phyloP scores from a whole-genome alignment of 2,888 invertebrate genomes.

The Drepanosiphum platanoidis region DNA sequence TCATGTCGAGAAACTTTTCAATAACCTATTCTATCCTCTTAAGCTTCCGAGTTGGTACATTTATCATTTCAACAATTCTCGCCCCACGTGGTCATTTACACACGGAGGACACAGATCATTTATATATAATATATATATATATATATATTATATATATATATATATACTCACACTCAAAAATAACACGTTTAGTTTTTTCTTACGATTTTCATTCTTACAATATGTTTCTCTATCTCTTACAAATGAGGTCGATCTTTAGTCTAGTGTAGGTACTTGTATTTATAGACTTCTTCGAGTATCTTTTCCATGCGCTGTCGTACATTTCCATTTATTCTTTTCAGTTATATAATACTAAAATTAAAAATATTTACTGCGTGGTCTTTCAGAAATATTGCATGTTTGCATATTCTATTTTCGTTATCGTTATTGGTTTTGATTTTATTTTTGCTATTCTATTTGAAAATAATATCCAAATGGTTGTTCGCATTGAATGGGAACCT shows the following conservation, averaged over 20 bases:
- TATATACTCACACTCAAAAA: neutral
- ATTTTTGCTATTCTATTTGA: too few species aligned
- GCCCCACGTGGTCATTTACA: constrained; percentile 41
- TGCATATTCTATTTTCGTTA: neutral
- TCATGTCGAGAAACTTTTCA: constrained; percentile 28
- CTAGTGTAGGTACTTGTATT: neutral
- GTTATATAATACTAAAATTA: neutral
- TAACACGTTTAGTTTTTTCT: neutral
- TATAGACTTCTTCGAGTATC: neutral
- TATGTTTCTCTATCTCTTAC: too few species aligned
- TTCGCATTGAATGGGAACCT: too few species aligned
- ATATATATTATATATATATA: neutral
- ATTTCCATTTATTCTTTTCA: neutral
- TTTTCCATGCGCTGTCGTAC: neutral
- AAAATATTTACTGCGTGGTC: neutral
- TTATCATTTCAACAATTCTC: constrained; percentile 52
- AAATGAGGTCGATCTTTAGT: neutral
- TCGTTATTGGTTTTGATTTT: too few species aligned
- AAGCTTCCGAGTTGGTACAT: constrained; percentile 13
- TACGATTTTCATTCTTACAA: neutral
- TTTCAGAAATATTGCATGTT: neutral
- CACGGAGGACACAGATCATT: neutral
- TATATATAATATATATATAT: neutral
- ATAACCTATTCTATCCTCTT: constrained; percentile 16
- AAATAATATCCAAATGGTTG: too few species aligned